phyloP scores from a whole-genome alignment of 1,140 invertebrate genomes.

The Drosophila repletoides region DNA sequence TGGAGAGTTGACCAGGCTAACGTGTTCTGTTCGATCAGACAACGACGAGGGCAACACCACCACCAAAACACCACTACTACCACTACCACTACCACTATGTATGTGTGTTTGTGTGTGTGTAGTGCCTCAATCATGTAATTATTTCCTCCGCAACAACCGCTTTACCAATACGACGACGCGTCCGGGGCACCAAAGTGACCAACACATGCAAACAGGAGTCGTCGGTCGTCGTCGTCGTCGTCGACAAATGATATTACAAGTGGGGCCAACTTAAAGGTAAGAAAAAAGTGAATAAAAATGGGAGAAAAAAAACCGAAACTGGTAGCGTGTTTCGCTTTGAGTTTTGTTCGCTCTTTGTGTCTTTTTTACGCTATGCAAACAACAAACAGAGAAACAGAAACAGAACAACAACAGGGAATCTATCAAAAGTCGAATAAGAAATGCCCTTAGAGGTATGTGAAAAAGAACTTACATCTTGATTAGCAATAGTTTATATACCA shows the following conservation, averaged over 20 bases:
- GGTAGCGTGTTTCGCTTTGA: slow-evolving; percentile 47
- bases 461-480: too few species aligned
- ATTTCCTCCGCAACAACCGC: slow-evolving; percentile 77
- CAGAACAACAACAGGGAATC: slow-evolving; percentile 3
- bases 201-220: slow-evolving; percentile 32
- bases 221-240: slow-evolving; percentile 4
- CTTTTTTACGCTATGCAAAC: slow-evolving; percentile 42
- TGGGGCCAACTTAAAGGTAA: slow-evolving; percentile 28
- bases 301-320: slow-evolving; percentile 23
- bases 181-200: slow-evolving; percentile 32
- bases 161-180: slow-evolving; percentile 46
- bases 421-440: not conserved
- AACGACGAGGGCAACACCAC: slow-evolving; percentile 43
- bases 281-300: slow-evolving; percentile 6
- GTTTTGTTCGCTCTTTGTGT: slow-evolving; percentile 35
- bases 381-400: slow-evolving; percentile 24
- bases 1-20: slow-evolving; percentile 47
- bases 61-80: slow-evolving; percentile 33
- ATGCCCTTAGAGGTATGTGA: not conserved
- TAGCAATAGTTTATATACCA: too few species aligned
- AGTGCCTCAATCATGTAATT: slow-evolving; percentile 82
- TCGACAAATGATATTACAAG: slow-evolving; percentile 54
- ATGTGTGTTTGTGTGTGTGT: slow-evolving; percentile 22
- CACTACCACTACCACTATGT: slow-evolving; percentile 15
- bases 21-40: slow-evolving; percentile 78